These are phyloP conservation scores for Centrocercus urophasianus DNA, from an alignment of 2,113 vertebrate genomes.

Conservation along the genomic window DNA sequence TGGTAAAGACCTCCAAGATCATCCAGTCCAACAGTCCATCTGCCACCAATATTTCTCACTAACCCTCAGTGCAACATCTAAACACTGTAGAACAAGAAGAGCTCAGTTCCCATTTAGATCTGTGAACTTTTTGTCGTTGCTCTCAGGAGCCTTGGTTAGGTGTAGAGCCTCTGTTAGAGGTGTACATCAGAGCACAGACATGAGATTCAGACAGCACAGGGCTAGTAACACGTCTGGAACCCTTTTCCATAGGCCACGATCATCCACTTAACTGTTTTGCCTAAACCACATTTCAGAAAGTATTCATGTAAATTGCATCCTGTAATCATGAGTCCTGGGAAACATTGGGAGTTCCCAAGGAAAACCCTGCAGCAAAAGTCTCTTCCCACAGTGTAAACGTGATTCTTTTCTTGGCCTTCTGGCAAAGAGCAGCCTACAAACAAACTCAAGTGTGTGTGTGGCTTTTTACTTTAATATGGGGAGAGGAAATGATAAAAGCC, in stretches of 20 bases:
- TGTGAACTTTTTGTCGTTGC: neutral
- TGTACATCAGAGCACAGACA: neutral
- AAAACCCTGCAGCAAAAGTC: slow-evolving; percentile 24
- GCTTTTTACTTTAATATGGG: slow-evolving; percentile 6
- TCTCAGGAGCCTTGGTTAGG: neutral
- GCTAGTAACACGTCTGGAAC: slow-evolving; percentile 7
- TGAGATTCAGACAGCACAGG: neutral
- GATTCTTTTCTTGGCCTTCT: slow-evolving; percentile 21
- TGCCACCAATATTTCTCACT: too few species aligned
- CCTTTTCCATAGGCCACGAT: slow-evolving; percentile 1
- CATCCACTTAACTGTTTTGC: slow-evolving; percentile 15
- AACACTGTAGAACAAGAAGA: neutral
- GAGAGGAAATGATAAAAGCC: slow-evolving; percentile 46
- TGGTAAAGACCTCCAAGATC: too few species aligned
- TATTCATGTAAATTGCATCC: slow-evolving; percentile 57
- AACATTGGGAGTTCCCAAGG: slow-evolving; percentile 61
- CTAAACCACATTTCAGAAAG: slow-evolving; percentile 53
- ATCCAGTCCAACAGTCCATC: too few species aligned
- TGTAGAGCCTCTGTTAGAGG: neutral
- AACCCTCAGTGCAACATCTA: too few species aligned
- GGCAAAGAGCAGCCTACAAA: slow-evolving; percentile 45
- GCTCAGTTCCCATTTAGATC: neutral
- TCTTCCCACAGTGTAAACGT: slow-evolving; percentile 50
- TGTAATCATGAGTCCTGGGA: slow-evolving; percentile 65
- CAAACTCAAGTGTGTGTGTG: slow-evolving; percentile 1